Base-by-base conservation (phyloP, 2,888 invertebrate species). In the Hypomecis atomaria region DNA sequence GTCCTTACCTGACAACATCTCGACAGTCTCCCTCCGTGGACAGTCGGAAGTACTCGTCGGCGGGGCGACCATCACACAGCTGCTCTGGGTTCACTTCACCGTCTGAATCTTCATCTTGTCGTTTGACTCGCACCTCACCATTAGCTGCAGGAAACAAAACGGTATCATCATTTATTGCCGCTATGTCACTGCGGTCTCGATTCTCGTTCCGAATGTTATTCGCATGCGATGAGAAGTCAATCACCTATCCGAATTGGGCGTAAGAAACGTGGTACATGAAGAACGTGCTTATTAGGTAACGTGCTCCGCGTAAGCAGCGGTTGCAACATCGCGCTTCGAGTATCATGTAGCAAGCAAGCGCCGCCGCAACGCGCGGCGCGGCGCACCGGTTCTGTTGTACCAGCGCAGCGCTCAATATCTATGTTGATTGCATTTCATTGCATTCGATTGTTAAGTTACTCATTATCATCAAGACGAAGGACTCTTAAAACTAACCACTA, bases 31-130 rank as follows among this genome's bases (percentile, higher is more conserved):
- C 96, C 36, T 97, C 97, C 57, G 95, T 94, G 73, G 95, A 94
- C 76, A 98, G 93, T 73, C 98, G 95, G 94, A 98, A 98, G 93
- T 98, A 98, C 89, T 98, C 98, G 82, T 98, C 98, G 13, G 96
- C 97, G 4, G 98, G 97, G 77, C 98, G 94, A 80, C 97, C 96
- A 73, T 96, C 95, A 88, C 98, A 98, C 57, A 97, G 94, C 87
- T 97, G 96, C 79, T 98, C 98, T 4, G 97, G 93, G 71, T 90
- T 95, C 63, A 90, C 89, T 4, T 95, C 95, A n/a, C 91, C 92
- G 62, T 94, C 94, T 33, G 90, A 90, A 37, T 96, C 96, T 0
- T 94, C 94, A 37, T 96, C 95, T 88, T 97, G 97, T 48, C 95
- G 93, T 77, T 94, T 94, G 60, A 94, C 92, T 73, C 94, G 88